A percentile compares a stretch with the other conserved stretches of the same genome.
Conservation (phyloP, 2,888 invertebrate genomes). For the Chrysopilus asiliformis region DNA sequence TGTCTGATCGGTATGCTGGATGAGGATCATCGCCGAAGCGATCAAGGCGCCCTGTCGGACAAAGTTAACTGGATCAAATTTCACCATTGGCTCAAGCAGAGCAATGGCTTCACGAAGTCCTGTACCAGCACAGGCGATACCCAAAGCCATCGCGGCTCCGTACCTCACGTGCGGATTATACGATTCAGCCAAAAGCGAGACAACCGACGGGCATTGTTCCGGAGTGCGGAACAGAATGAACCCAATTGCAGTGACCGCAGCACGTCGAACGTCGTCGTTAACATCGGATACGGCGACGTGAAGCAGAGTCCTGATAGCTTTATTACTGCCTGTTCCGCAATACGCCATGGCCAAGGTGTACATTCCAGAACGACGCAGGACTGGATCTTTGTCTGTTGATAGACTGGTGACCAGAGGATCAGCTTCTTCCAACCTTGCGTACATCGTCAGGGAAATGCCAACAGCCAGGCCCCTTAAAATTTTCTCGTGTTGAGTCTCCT, state of each 20-base stretch:
- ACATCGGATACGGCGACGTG: slow-evolving; percentile 98
- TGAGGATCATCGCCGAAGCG: slow-evolving; percentile 93
- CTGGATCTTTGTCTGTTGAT: slow-evolving; percentile 86
- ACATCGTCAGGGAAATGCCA: slow-evolving; percentile 93
- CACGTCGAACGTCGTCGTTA: slow-evolving; percentile 95
- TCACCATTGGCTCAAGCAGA: slow-evolving; percentile 93
- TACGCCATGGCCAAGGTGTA: slow-evolving; percentile 98
- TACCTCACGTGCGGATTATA: slow-evolving; percentile 99
- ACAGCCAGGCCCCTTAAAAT: slow-evolving; percentile 93
- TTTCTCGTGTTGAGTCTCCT: slow-evolving; percentile 91
- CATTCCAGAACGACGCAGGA: slow-evolving; percentile 90
- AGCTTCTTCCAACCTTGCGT: slow-evolving; percentile 91
- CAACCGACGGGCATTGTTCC: slow-evolving; percentile 94
- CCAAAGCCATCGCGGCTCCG: slow-evolving; percentile 97
- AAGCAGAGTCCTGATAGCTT: slow-evolving; percentile 84
- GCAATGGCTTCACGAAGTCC: slow-evolving; percentile 94
- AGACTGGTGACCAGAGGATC: slow-evolving; percentile 85
- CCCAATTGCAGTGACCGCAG: slow-evolving; percentile 96
- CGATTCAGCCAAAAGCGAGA: slow-evolving; percentile 91
- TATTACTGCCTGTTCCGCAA: slow-evolving; percentile 95
- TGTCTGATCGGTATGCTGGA: slow-evolving; percentile 93
- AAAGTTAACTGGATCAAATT: slow-evolving; percentile 95
- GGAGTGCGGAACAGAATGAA: slow-evolving; percentile 94
- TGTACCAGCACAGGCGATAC: slow-evolving; percentile 97
- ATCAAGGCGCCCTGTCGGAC: slow-evolving; percentile 96